A percentile compares a stretch with the other conserved stretches of the same genome.
Conservation (phyloP, 2,113 vertebrate species). For the Perca fluviatilis region DNA sequence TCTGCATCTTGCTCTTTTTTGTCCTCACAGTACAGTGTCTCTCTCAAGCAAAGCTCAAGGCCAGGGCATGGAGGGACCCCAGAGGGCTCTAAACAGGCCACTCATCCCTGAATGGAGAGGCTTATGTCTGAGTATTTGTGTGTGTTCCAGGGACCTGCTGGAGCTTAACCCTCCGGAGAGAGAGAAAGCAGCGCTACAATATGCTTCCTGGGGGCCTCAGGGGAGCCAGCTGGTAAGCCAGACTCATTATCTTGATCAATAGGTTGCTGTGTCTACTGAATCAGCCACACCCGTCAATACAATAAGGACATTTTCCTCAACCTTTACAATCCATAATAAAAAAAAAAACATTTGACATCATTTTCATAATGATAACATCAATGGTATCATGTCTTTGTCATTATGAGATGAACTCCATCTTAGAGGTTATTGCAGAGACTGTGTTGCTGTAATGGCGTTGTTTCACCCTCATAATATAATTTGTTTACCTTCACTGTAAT, state of each 20-base stretch:
- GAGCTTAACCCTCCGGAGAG: conserved; percentile 76
- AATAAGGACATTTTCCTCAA: not conserved
- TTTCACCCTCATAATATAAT: conserved; percentile 52
- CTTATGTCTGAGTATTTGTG: conserved; percentile 61
- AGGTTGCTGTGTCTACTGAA: not conserved
- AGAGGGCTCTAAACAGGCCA: conserved; percentile 46
- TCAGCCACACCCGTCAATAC: not conserved
- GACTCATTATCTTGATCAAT: conserved; percentile 11
- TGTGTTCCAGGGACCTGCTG: conserved; percentile 82
- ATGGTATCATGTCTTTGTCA: conserved; percentile 1
- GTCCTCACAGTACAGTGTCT: conserved; percentile 47
- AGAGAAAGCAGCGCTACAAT: conserved; percentile 77
- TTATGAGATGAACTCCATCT: conserved; percentile 25
- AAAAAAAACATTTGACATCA: not conserved
- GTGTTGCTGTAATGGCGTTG: conserved; percentile 32
- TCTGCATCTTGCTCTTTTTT: conserved; percentile 77
- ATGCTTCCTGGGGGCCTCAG: conserved; percentile 86
- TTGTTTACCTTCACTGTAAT: conserved; percentile 50
- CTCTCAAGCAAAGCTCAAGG: conserved; percentile 40
- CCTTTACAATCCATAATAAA: not conserved
- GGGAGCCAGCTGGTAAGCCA: conserved; percentile 86
- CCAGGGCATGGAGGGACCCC: conserved; percentile 62
- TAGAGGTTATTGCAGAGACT: conserved; percentile 22
- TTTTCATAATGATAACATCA: conserved; percentile 27
- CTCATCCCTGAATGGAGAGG: conserved; percentile 2